These are phyloP conservation scores for Ctenochaetus hawaiiensis DNA, from an alignment of 2,797 vertebrate genomes.

Conservation along the genomic window DNA sequence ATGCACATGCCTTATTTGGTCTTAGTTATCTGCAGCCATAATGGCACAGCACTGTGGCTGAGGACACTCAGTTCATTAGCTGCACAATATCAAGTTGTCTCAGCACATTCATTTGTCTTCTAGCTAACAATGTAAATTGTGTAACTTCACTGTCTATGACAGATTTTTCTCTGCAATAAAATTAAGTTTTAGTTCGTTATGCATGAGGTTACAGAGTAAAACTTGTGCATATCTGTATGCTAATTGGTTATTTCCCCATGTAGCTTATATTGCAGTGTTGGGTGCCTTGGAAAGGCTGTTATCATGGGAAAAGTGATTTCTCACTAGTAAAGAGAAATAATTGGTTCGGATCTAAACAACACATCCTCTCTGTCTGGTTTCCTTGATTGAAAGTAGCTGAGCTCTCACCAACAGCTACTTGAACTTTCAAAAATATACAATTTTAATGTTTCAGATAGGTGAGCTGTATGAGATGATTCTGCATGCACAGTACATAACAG, in stretches of 20 bases:
- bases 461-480: conserved; percentile 35
- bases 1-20: neutral
- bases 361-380: conserved; percentile 34
- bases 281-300: conserved; percentile 47
- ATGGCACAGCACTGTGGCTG: neutral
- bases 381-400: conserved; percentile 50
- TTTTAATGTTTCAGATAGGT: conserved; percentile 34
- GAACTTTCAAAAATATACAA: conserved; percentile 32
- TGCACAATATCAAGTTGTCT: conserved; percentile 14
- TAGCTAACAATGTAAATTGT: conserved; percentile 20
- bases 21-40: conserved; percentile 33
- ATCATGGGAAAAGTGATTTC: conserved; percentile 60
- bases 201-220: conserved; percentile 36
- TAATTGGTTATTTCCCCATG: conserved; percentile 67
- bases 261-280: conserved; percentile 6
- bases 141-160: neutral
- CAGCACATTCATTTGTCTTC: conserved; percentile 19
- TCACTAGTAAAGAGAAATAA: conserved; percentile 56
- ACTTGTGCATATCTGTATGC: conserved; percentile 49
- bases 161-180: conserved; percentile 14
- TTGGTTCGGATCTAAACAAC: conserved; percentile 58
- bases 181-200: conserved; percentile 38
- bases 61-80: conserved; percentile 23
- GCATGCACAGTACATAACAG: conserved; percentile 18
- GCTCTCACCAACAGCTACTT: conserved; percentile 24